A percentile compares a stretch with the other conserved stretches of the same genome.
phyloP scores from a whole-genome alignment of 1,140 invertebrate species.

The Luehdorfia chinensis region DNA sequence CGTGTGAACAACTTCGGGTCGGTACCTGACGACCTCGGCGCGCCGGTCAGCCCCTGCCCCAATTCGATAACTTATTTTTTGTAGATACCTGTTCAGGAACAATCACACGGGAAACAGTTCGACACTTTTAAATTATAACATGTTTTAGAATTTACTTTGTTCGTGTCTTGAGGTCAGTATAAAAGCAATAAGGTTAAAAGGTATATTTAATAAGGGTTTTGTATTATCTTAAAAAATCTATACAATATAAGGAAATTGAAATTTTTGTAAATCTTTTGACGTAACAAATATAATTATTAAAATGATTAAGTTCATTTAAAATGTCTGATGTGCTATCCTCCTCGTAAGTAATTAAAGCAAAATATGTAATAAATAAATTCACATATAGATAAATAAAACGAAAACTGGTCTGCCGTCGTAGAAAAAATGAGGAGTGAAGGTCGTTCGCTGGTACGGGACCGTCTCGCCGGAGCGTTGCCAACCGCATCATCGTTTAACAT shows the following conservation, averaged over 20 bases:
- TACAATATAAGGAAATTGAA: too few species aligned
- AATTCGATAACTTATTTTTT: conserved; percentile 36
- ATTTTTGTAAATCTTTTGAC: too few species aligned
- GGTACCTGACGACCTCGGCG: conserved; percentile 52
- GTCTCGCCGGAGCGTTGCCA: conserved; percentile 3
- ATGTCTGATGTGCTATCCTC: too few species aligned
- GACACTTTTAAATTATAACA: conserved; percentile 7
- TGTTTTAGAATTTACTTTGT: conserved; percentile 17
- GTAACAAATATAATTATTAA: too few species aligned
- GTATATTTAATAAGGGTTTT: not conserved
- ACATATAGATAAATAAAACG: conserved; percentile 21
- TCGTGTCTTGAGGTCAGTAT: conserved; percentile 28
- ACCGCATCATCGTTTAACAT: not conserved
- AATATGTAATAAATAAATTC: conserved; percentile 2
- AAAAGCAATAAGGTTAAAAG: conserved; percentile 15
- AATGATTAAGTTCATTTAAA: not conserved
- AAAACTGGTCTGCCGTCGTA: conserved; percentile 25
- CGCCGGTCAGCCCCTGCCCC: conserved; percentile 46
- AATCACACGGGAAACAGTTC: conserved; percentile 60
- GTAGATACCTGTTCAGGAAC: conserved; percentile 48
- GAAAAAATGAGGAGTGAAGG: conserved; percentile 28
- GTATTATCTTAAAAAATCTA: too few species aligned
- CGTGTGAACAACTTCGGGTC: conserved; percentile 18
- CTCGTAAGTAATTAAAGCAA: too few species aligned
- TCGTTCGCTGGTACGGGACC: conserved; percentile 21